Base-by-base conservation (phyloP, 2,888 invertebrate genomes). In the Patella ulyssiponensis region DNA sequence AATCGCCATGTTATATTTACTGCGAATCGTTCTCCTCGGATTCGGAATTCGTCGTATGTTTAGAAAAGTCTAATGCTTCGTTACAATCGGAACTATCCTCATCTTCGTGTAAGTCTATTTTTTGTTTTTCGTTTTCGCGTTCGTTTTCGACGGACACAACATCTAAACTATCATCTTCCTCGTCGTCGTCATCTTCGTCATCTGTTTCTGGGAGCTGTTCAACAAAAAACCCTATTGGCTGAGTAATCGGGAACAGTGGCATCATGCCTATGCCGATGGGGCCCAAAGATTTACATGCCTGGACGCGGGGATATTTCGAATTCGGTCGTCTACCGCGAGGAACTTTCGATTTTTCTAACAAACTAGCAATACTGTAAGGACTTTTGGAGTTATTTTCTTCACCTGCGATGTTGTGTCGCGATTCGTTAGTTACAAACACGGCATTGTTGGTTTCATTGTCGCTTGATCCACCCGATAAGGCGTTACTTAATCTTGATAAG, bases 291-390 rank as follows among this genome's bases (percentile, higher is more conserved):
- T 92, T 93, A 85, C 92, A 91, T 0, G 93, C 92, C 86, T 92
- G 91, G 74, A 92, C 92, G 20, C 92, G 86, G 3, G 93, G 93
- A 84, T 93, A 92, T 83, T 93, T 93, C 73, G 92, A 92, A 83
- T 93, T 93, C 4, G 93, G 93, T 73, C 92, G 88, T 54, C 93
- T 84, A 4, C 92, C 92, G 70, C 92, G 86, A 1, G 93, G 92
- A 53, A 92, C 92, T 83, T 92, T 92, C 9, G 91, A 89, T n/a
- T 91, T 89, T 77, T 92, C 92, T 77, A 93, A 86, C 27, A 93
- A 85, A 77, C 88, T 90, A 76, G 92, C 93, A 74, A 93, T 93
- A 76, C 92, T 92, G 86, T 93, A 93, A 23, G 90, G 83, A 79
- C 88, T 87, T 72, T 81, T 83, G 23, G 74, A 71, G 77, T 78